phyloP scores from a whole-genome alignment of 2,797 vertebrate genomes.

The Spinus pinus region DNA sequence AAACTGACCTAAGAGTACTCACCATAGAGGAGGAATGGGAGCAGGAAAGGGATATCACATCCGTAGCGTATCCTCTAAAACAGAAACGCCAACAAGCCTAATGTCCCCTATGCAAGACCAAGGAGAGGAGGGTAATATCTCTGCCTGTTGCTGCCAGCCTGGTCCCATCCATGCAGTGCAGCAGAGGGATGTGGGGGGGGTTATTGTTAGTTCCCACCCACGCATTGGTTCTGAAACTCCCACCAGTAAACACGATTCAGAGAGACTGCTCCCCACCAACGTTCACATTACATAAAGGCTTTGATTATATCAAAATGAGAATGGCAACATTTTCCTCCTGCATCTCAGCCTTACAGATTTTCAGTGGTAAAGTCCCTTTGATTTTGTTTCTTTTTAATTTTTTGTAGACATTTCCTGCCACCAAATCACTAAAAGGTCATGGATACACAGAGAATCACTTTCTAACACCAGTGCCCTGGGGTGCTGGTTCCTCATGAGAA shows the following conservation, averaged over 20 bases:
- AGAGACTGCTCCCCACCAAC: constrained; percentile 13
- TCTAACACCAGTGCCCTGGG: background rate
- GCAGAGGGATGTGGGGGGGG: background rate
- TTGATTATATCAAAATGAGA: background rate
- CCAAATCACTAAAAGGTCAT: background rate
- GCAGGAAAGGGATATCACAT: background rate
- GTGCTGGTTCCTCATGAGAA: background rate
- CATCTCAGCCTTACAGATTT: background rate
- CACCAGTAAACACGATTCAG: constrained; percentile 7
- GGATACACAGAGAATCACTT: background rate
- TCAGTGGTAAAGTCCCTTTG: background rate
- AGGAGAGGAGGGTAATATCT: background rate
- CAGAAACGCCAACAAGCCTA: background rate
- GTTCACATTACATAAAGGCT: constrained; percentile 10
- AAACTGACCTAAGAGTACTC: background rate
- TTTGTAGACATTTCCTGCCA: background rate
- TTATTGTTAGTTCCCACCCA: constrained; percentile 3
- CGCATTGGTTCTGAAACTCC: background rate
- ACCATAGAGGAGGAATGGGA: background rate
- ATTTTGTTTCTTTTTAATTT: background rate
- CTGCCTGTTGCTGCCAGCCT: background rate
- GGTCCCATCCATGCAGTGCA: background rate
- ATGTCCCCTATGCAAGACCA: background rate
- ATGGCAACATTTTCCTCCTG: background rate
- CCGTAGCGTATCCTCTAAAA: accelerated